Evolutionary conservation across 2,888 invertebrate genomes (phyloP), one percentile per base, ranked within the genome.

Genomic region (Eristalis pertinax): DNA sequence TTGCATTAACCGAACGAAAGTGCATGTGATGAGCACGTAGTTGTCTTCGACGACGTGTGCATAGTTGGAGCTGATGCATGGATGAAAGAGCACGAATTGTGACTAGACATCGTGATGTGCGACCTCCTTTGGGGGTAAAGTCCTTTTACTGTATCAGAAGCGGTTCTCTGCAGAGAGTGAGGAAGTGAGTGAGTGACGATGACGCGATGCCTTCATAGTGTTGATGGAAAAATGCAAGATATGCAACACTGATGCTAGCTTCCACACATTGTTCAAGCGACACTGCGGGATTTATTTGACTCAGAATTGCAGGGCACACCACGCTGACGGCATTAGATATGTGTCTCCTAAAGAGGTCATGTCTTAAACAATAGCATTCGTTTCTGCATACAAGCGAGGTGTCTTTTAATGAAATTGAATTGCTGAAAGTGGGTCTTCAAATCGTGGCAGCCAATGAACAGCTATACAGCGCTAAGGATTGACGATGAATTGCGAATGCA

Each of bases 51-150:
- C 15, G 19, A 77, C 32, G 41, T 58, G 38, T 38, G 15, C 8
- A 19, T 22, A 26, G 67, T 72, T 63, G 19, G 41, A 68, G 72
- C 60, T 35, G 70, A 77, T 73, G 77, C 68, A 78, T 24, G 38
- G 72, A 73, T 77, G 50, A 58, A 78, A 73, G 62, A 67, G 63
- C 56, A 69, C 26, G 68, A 63, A 58, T 73, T 69, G 68, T 78
- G 83, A 84, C 78, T 78, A 64, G 78, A 78, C 83, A 64, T 58
- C 63, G 58, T 84, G 73, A 84, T 73, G 73, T 78, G 63, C 63
- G 24, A 64, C 32, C 56, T 64, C 68, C 63, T 58, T 58, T 38
- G 35, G 35, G 78, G 68, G 56, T 64, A 22, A 64, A 58, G 56
- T 64, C 64, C 38, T 73, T 77, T 68, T 56, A 83, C 67, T 13